Percentiles rank a stretch among this genome's conserved stretches.
These are phyloP conservation scores for Scrobipalpa costella DNA, from an alignment of 2,888 invertebrate genomes.

Conservation along the genomic window DNA sequence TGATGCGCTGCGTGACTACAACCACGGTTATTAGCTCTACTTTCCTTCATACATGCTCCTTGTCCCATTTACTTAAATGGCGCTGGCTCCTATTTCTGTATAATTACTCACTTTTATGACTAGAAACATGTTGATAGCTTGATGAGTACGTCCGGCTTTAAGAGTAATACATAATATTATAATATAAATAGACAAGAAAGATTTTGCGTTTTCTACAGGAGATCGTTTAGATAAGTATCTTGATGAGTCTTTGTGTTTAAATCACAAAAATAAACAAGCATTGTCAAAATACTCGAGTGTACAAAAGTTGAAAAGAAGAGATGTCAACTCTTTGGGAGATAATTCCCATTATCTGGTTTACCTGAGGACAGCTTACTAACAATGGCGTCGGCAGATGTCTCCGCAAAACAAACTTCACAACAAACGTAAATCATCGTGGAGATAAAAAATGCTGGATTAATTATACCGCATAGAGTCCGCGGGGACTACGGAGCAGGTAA, in stretches of 20 bases:
- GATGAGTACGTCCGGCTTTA: neutral
- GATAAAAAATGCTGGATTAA: slow-evolving; percentile 65
- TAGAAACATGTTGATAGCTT: neutral
- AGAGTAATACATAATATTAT: neutral
- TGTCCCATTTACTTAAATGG: no score
- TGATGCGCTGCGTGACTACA: slow-evolving; percentile 56
- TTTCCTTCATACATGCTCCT: slow-evolving; percentile 20
- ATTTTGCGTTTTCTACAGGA: slow-evolving; percentile 30
- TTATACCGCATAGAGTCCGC: slow-evolving; percentile 58
- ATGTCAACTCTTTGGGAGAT: slow-evolving; percentile 75
- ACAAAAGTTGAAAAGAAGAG: slow-evolving; percentile 68
- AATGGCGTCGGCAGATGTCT: slow-evolving; percentile 76
- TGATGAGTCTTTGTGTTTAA: slow-evolving; percentile 55
- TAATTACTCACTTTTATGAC: slow-evolving; percentile 11
- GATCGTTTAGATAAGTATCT: slow-evolving; percentile 44
- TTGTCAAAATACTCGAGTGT: slow-evolving; percentile 72
- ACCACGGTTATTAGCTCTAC: slow-evolving; percentile 34
- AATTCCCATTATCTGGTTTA: slow-evolving; percentile 75
- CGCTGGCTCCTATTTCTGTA: slow-evolving; percentile 4
- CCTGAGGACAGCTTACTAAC: slow-evolving; percentile 69
- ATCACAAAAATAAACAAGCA: slow-evolving; percentile 68
- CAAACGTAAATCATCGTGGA: slow-evolving; percentile 65
- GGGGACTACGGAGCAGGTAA: slow-evolving; percentile 2
- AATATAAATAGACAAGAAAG: neutral
- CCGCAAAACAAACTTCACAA: slow-evolving; percentile 76